These are phyloP conservation scores for Gadus macrocephalus DNA, from an alignment of 2,113 vertebrate genomes.

Conservation along the genomic window DNA sequence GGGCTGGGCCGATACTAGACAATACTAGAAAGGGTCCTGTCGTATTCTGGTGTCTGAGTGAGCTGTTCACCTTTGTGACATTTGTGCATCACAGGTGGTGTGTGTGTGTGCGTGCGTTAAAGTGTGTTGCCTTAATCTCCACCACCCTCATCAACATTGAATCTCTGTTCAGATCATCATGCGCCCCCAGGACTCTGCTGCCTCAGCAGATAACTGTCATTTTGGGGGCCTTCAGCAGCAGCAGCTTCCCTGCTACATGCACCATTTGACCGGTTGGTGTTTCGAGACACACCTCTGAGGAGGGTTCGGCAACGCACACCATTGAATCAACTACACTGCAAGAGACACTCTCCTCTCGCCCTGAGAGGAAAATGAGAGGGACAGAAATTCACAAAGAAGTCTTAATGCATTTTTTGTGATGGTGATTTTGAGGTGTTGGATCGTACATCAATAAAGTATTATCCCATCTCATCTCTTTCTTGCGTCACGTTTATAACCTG, in stretches of 20 bases:
- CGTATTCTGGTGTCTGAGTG: background rate
- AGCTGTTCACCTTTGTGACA: background rate
- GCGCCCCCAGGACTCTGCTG: slow-evolving; percentile 32
- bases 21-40: too few species aligned
- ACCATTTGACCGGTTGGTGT: slow-evolving; percentile 23
- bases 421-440: too few species aligned
- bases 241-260: slow-evolving; percentile 19
- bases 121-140: too few species aligned
- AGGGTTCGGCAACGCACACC: slow-evolving; percentile 34
- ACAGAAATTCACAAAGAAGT: too few species aligned
- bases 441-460: too few species aligned
- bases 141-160: too few species aligned
- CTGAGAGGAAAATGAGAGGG: too few species aligned
- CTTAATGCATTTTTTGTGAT: too few species aligned
- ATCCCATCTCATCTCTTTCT: too few species aligned
- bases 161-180: slow-evolving; percentile 32
- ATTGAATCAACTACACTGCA: slow-evolving; percentile 27
- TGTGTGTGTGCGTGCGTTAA: slow-evolving; percentile 1
- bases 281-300: slow-evolving; percentile 26
- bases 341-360: background rate
- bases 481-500: too few species aligned
- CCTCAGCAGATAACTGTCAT: slow-evolving; percentile 44
- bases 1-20: slow-evolving; percentile 34
- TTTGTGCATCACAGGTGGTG: background rate
- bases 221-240: slow-evolving; percentile 26